A percentile compares a stretch with the other conserved stretches of the same genome.
Conservation (phyloP, 2,113 vertebrate genomes). For the Pteruthius melanotis region DNA sequence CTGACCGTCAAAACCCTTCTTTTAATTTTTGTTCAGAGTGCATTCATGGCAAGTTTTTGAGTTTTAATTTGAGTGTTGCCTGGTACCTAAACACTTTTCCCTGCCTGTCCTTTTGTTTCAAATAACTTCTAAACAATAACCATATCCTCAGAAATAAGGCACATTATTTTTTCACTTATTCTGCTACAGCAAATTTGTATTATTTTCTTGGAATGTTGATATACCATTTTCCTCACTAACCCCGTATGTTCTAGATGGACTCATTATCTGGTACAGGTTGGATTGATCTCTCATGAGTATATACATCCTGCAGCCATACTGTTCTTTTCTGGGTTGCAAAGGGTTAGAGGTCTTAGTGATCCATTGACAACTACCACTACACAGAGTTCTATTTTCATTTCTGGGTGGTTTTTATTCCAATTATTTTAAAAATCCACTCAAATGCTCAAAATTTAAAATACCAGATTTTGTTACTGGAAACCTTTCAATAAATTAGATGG, state of each 20-base stretch:
- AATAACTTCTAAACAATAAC: not conserved
- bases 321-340: not conserved
- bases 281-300: not conserved
- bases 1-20: not conserved
- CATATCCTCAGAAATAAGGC: not conserved
- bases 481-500: not conserved
- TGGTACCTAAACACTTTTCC: not conserved
- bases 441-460: not conserved
- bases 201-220: not conserved
- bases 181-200: not conserved
- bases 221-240: not conserved
- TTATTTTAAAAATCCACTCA: not conserved
- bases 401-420: not conserved
- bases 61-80: not conserved
- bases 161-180: not conserved
- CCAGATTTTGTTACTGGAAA: not conserved
- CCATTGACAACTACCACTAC: not conserved
- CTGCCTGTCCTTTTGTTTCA: not conserved
- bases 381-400: not conserved
- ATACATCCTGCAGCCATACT: not conserved
- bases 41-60: not conserved
- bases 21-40: not conserved
- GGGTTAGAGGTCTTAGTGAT: not conserved
- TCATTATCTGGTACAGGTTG: not conserved
- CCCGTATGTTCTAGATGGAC: fast-evolving